Evolutionary conservation across 2,113 vertebrate species (phyloP).

Genomic region (Todiramphus saurophagus): DNA sequence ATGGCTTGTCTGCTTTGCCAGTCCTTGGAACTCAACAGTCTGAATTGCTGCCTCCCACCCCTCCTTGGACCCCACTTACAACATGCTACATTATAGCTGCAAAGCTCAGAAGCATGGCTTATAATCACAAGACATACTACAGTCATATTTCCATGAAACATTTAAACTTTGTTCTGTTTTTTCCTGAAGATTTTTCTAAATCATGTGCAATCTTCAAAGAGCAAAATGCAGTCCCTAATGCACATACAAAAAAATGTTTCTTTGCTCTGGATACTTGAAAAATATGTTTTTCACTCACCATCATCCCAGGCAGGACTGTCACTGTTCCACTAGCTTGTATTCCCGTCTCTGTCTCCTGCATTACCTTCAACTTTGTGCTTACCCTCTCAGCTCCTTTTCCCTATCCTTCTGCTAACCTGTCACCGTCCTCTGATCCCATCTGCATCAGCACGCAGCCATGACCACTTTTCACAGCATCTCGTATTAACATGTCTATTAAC

Average conservation of each 20-base stretch:
- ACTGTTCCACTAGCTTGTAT: background rate
- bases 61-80: background rate
- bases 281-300: background rate
- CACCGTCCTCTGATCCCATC: background rate
- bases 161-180: background rate
- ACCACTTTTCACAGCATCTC: background rate
- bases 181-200: background rate
- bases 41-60: background rate
- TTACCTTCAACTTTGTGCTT: background rate
- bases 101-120: background rate
- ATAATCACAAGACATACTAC: background rate
- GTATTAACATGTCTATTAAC: too few species aligned
- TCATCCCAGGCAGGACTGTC: background rate
- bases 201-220: background rate
- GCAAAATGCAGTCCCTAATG: background rate
- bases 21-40: background rate
- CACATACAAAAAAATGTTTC: background rate
- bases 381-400: background rate
- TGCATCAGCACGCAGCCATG: too few species aligned
- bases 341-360: background rate
- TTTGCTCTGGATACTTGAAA: background rate
- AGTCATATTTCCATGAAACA: background rate
- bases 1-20: background rate
- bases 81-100: background rate
- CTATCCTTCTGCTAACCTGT: background rate